Evolutionary conservation across 2,113 vertebrate genomes (phyloP).

Genomic region (Coptodon bakossiorum): DNA sequence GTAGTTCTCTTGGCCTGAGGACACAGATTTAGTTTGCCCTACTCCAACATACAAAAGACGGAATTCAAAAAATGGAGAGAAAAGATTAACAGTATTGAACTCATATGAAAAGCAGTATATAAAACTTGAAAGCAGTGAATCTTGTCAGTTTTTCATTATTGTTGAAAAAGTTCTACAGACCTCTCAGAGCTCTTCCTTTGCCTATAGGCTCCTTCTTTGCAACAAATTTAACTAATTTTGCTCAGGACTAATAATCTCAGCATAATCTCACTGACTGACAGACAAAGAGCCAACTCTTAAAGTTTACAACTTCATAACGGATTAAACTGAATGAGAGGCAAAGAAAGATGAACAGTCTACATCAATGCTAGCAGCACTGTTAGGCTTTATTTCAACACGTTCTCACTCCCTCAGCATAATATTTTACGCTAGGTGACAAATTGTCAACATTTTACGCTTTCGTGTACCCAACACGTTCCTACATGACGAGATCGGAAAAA

Average conservation of each 20-base stretch:
- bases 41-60: not conserved
- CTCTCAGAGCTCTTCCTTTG: not conserved
- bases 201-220: not conserved
- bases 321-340: not conserved
- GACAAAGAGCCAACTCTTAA: not conserved
- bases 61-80: not conserved
- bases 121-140: no score
- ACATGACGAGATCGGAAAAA: accelerated
- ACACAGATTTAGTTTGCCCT: not conserved
- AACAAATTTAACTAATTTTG: not conserved
- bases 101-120: no score
- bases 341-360: not conserved
- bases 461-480: not conserved
- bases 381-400: not conserved
- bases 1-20: not conserved
- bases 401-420: not conserved
- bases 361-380: not conserved
- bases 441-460: not conserved
- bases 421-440: not conserved
- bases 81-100: not conserved
- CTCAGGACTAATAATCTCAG: not conserved
- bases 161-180: not conserved
- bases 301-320: accelerated
- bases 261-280: not conserved
- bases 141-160: no score